Evolutionary conservation across 2,888 invertebrate species (phyloP), one percentile per base, ranked within the genome.

Genomic region (Ennomos quercinarius): DNA sequence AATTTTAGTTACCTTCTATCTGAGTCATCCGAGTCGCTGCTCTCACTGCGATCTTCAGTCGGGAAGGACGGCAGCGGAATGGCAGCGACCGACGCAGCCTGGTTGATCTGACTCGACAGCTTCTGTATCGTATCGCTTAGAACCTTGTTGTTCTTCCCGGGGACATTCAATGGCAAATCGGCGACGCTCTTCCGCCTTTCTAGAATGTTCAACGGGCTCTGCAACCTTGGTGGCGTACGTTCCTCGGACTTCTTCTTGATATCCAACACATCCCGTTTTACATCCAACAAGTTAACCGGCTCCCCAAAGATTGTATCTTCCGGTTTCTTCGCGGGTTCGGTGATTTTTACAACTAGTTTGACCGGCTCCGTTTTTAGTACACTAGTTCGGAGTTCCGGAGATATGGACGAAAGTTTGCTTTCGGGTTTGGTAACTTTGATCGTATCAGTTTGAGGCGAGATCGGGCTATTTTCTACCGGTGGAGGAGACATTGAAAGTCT

Each of bases 41-140:
- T 89, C 57, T 92, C 92, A 62, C 90, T 89, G 43, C 86, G 81
- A 45, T 91, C 88, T 49, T 83, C 91, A 1, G 85, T 54, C 40
- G 84, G 81, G 76, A 89, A 92, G 0, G 87, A 73, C 5, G 89
- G 83, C 62, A 90, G 55, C 0, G 86, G 80, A 6, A 86, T 80
- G 56, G 70, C 80, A 0, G 80, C 75, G 1, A 83, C 84, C 12
- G 87, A 84, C 3, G 82, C 86, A 13, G 65, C 80, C 70, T 92
- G 92, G 66, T 91, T 93, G 58, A 93, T 93, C 71, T 93, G 93
- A 70, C 92, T 93, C 12, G 93, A 93, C 37, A 95, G 76, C 73
- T 95, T 95, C 78, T 94, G 94, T 73, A 95, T 95, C 0, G 94
- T 95, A 64, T 94, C 95, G 66, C 93, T 94, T 10, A 95, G 78